Conservation (phyloP, 2,797 vertebrate species). For the Takifugu rubripes region DNA sequence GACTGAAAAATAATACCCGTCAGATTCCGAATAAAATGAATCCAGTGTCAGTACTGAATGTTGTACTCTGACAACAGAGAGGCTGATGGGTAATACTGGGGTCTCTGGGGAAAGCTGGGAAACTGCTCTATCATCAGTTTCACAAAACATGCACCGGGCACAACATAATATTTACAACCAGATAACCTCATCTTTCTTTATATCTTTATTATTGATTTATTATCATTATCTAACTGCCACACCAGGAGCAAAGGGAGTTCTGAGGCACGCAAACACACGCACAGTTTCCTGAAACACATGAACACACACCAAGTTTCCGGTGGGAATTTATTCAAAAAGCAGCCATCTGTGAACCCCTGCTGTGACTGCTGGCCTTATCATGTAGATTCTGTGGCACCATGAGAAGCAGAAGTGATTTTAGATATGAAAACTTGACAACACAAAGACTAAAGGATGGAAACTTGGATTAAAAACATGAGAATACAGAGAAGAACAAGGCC, state of each 20-base stretch:
- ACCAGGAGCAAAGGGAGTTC: slow-evolving; percentile 45
- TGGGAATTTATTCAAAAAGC: slow-evolving; percentile 52
- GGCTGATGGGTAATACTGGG: neutral
- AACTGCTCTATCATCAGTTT: slow-evolving; percentile 51
- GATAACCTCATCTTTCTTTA: slow-evolving; percentile 47
- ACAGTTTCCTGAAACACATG: slow-evolving; percentile 55
- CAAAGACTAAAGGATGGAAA: neutral
- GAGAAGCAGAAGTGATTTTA: too few species aligned
- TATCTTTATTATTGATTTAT: slow-evolving; percentile 53
- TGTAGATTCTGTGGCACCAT: neutral
- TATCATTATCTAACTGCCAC: slow-evolving; percentile 60
- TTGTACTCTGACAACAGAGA: slow-evolving; percentile 51
- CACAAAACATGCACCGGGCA: slow-evolving; percentile 41
- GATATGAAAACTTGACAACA: too few species aligned
- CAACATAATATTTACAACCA: slow-evolving; percentile 64
- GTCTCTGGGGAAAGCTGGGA: slow-evolving; percentile 48
- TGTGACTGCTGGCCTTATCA: slow-evolving; percentile 13
- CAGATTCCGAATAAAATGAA: too few species aligned
- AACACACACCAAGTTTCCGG: slow-evolving; percentile 44
- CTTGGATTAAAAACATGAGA: neutral
- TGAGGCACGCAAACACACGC: slow-evolving; percentile 28
- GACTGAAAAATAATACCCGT: too few species aligned
- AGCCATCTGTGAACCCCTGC: slow-evolving; percentile 44
- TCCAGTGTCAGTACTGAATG: too few species aligned
- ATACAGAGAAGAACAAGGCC: neutral